A percentile compares a stretch with the other conserved stretches of the same genome.
These are phyloP conservation scores for Drosophila asahinai DNA, from an alignment of 1,140 invertebrate genomes.

Conservation along the genomic window DNA sequence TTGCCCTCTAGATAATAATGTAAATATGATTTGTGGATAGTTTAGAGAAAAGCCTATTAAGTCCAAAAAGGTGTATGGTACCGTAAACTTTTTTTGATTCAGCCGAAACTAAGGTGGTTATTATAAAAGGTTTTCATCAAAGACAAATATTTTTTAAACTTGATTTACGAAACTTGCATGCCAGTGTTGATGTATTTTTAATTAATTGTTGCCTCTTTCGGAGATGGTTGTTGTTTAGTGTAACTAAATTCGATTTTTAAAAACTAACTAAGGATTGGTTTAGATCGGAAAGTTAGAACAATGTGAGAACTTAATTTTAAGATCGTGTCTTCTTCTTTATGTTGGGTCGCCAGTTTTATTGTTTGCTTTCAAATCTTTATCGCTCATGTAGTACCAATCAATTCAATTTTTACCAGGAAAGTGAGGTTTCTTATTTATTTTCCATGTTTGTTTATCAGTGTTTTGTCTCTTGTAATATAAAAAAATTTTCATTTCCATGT, in stretches of 20 bases:
- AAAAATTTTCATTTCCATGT: slow-evolving; percentile 50
- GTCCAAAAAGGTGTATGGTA: slow-evolving; percentile 22
- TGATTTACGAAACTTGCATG: slow-evolving; percentile 71
- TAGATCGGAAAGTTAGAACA: slow-evolving; percentile 48
- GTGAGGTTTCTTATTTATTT: slow-evolving; percentile 56
- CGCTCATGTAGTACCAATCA: slow-evolving; percentile 52
- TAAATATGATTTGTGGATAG: slow-evolving; percentile 21
- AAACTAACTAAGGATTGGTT: slow-evolving; percentile 58
- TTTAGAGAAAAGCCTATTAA: slow-evolving; percentile 22
- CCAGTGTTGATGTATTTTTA: slow-evolving; percentile 49
- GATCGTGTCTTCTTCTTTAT: slow-evolving; percentile 23
- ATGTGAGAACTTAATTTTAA: slow-evolving; percentile 29
- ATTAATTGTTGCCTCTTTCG: slow-evolving; percentile 40
- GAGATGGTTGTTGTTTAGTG: slow-evolving; percentile 55
- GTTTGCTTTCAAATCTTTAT: slow-evolving; percentile 52
- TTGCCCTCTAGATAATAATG: slow-evolving; percentile 34
- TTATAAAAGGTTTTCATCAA: slow-evolving; percentile 35
- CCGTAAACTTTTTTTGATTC: slow-evolving; percentile 27
- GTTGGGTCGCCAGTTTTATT: slow-evolving; percentile 77
- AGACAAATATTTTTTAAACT: slow-evolving; percentile 68
- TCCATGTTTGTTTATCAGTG: slow-evolving; percentile 29
- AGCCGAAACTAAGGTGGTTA: slow-evolving; percentile 47
- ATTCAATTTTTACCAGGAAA: slow-evolving; percentile 67
- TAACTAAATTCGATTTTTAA: slow-evolving; percentile 46
- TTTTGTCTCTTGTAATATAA: slow-evolving; percentile 82